Base-by-base conservation (phyloP, 2,797 vertebrate genomes). In the Malurus leucopterus region DNA sequence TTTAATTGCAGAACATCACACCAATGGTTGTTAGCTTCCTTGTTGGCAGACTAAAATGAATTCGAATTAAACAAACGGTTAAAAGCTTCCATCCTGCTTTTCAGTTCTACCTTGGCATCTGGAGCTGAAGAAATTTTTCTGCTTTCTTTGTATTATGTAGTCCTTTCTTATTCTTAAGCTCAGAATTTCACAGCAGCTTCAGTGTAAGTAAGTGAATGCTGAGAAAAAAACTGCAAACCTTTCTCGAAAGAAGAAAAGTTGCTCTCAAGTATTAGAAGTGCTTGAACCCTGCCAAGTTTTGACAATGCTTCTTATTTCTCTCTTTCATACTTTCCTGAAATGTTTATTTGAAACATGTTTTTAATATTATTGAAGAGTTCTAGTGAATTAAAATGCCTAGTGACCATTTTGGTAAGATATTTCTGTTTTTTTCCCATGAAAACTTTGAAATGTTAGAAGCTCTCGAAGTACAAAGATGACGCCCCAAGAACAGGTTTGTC, bases 31-130 rank as follows among this genome's bases (percentile, higher is more conserved):
- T 74, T 81, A 51, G 7, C 26, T 88, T 38, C 7, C 36, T 55
- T 46, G 15, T 44, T 75, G 53, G n/a, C 70, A 54, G 7, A 22
- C n/a, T 51, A 18, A 0, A 11, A 43, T 0, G 0, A 77, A 73
- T 75, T 72, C 14, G 3, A 46, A 46, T 51, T 15, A 8, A 75
- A 34, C 8, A 24, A 47, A 10, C 3, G 26, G 14, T 53, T 70
- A 47, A 58, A 79, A 16, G 46, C 21, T 61, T 84, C 76, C n/a
- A 30, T 57, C 70, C 46, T 81, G 38, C 30, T 73, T 69, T 81
- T 43, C 63, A 55, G 26, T 11, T 47, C 55, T 87, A 3, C 18
- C 24, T 73, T 79, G 43, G n/a, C 8, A 50, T 64, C 78, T 63
- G 51, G n/a, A 88, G n/a, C 27, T 46, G 34, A 38, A 43, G 21